Percentiles rank a stretch among this genome's conserved stretches.
phyloP scores from a whole-genome alignment of 2,797 vertebrate species.

The Sebastolobus alascanus region DNA sequence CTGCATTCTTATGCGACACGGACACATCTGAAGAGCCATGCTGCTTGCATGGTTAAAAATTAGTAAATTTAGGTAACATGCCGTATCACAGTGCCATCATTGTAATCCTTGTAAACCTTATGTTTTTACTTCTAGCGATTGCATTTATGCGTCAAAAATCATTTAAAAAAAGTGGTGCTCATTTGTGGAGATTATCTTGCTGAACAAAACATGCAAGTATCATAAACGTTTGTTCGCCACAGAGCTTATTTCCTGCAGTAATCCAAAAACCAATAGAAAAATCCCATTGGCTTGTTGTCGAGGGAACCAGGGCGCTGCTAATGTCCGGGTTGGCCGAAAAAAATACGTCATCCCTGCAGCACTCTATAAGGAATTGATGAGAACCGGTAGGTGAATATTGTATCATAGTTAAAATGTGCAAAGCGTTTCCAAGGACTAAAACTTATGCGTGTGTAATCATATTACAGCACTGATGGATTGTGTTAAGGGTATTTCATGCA shows the following conservation, averaged over 20 bases:
- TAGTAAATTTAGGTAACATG: background rate
- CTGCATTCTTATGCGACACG: background rate
- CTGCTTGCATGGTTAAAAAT: background rate
- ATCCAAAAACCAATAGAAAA: too few relatives aligned
- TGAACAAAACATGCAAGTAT: too few relatives aligned
- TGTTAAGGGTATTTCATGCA: slow-evolving; percentile 41
- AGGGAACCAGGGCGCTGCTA: too few relatives aligned
- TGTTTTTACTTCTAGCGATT: too few relatives aligned
- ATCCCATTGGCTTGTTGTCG: too few relatives aligned
- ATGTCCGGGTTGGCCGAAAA: too few relatives aligned
- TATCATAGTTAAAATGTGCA: slow-evolving; percentile 28
- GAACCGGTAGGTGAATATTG: slow-evolving; percentile 14
- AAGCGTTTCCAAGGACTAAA: slow-evolving; percentile 5
- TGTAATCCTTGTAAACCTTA: background rate
- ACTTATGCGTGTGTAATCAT: slow-evolving; percentile 18
- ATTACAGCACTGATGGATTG: slow-evolving; percentile 35
- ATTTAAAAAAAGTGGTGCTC: too few relatives aligned
- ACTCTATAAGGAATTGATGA: slow-evolving; percentile 16
- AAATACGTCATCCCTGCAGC: fast-evolving
- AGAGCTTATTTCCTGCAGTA: too few relatives aligned
- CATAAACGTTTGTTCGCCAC: too few relatives aligned
- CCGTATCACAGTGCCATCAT: background rate
- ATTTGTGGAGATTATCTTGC: too few relatives aligned
- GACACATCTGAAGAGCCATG: background rate
- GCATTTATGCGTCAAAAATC: too few relatives aligned